Base-by-base conservation (phyloP, 2,888 invertebrate species). In the Candidula unifasciata region DNA sequence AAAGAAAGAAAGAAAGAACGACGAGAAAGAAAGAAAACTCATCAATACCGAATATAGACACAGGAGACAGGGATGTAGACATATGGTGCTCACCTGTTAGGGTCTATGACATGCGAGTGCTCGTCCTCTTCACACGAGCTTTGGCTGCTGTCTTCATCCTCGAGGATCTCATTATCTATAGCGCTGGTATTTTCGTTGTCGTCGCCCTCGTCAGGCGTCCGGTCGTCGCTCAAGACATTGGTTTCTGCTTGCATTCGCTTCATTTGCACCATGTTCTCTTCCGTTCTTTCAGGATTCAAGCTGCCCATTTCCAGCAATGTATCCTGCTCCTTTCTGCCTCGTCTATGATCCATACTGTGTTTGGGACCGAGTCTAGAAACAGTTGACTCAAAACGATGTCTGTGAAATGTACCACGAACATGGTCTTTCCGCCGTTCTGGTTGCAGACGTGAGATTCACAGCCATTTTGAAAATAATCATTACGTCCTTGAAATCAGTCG, bases 241-340 rank as follows among this genome's bases (percentile, higher is more conserved):
- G 33, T 37, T 24, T 78, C 78, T 35, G 78, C 64, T 2, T 78
- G 78, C 78, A 78, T 78, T 8, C 78, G 64, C 64, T 78, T 78
- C 78, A 78, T 78, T 33, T 78, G 78, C 21, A 78, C 78, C 78
- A 78, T 78, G 64, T 64, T 78, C 27, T 27, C 60, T 30, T 8
- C 69, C 27, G 68, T 54, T 37, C 37, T 66, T 5, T 69, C 68
- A n/a, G 68, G 54, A 80, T 80, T 64, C 37, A 64, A n/a, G 13
- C 78, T 60, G 35, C 78, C 78, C 78, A 78, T 78, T n/a, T 78
- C 78, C 78, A 78, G 64, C 35, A 78, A 37, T 13, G 64, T 78
- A 37, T 78, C 78, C 30, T 64, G 35, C n/a, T 37, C 78, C 16
- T 64, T 60, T 35, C 13, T 35, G 3, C 21, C 57, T n/a, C 78